phyloP scores from a whole-genome alignment of 2,888 invertebrate genomes.

The Amphiduros pacificus region DNA sequence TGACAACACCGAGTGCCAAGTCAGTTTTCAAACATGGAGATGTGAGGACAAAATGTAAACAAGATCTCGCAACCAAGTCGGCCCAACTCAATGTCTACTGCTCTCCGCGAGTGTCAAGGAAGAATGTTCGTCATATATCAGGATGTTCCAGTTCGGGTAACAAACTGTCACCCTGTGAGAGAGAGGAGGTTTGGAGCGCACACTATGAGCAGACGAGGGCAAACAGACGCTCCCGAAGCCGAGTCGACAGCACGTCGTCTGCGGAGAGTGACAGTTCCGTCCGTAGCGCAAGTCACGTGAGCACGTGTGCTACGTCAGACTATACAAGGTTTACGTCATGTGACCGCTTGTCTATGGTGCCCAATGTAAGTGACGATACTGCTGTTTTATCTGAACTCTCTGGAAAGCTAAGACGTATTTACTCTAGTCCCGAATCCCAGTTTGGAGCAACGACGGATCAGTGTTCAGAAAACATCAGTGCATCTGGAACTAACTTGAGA shows the following conservation, averaged over 20 bases:
- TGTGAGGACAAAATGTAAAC: too few relatives aligned
- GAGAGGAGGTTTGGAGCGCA: background rate
- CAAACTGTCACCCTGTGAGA: background rate
- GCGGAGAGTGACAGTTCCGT: conserved; percentile 13
- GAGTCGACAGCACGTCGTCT: conserved; percentile 13
- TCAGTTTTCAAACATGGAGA: too few relatives aligned
- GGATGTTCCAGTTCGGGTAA: background rate
- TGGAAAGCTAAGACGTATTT: conserved; percentile 16
- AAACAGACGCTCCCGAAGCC: background rate
- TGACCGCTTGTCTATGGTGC: conserved; percentile 11
- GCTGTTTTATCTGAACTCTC: background rate
- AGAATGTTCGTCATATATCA: background rate
- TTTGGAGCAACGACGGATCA: too few relatives aligned
- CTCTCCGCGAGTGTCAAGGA: conserved; percentile 11
- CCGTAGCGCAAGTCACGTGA: conserved; percentile 20
- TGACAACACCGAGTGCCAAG: background rate
- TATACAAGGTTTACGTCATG: conserved; percentile 16
- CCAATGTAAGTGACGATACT: background rate
- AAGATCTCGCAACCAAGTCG: background rate
- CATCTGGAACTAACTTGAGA: background rate
- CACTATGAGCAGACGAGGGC: background rate
- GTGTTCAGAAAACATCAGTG: too few relatives aligned
- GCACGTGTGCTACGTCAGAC: conserved; percentile 21
- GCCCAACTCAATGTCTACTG: conserved; percentile 14
- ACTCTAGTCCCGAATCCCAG: conserved; percentile 18